Base-by-base conservation (phyloP, 2,888 invertebrate genomes). In the Drosophila diplacantha region DNA sequence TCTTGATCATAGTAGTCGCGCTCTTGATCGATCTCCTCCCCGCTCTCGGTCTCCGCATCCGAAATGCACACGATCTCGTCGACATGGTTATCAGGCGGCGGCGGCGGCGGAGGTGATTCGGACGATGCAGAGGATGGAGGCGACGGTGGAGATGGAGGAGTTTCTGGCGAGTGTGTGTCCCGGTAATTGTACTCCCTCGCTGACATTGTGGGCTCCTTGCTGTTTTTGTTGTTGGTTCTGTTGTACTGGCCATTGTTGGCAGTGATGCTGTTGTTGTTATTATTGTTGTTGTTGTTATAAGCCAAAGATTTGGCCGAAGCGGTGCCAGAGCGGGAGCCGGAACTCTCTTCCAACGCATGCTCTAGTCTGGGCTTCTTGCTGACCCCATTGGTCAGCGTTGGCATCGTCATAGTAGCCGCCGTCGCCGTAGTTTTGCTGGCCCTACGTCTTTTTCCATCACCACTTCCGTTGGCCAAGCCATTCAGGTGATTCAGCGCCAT, bases 21-120 rank as follows among this genome's bases (percentile, higher is more conserved):
- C 12, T 64, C 69, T 8, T 29, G 46, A 20, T 50, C 50, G 20
- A 50, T 37, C 18, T 71, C 77, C 0, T 71, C 75, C 0, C 69
- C 77, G 41, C 73, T 75, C 7, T 72, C 76, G 31, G 75, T 78
- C 8, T 83, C 83, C 0, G 50, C 81, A 34, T 83, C 79, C 22
- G 78, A 78, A 60, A 78, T 82, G 58, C 75, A 82, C 6, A 78
- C 82, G 6, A 82, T 43, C 18, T 80, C 82, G 1, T 58, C 32
- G 3, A 35, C 51, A 16, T 41, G 35, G 14, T 35, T 8, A 18
- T 16, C 14, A 0, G 38, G 43, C 11, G 44, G 56, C 11, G 73
- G 29, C 6, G 69, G 56, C 9, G 73, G 59, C 2, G 39, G 34
- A 9, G 73, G 78, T 9, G 80, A 69, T 8, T 53, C 65, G 16